These are phyloP conservation scores for Cuculus canorus DNA, from an alignment of 2,797 vertebrate genomes.

Conservation along the genomic window DNA sequence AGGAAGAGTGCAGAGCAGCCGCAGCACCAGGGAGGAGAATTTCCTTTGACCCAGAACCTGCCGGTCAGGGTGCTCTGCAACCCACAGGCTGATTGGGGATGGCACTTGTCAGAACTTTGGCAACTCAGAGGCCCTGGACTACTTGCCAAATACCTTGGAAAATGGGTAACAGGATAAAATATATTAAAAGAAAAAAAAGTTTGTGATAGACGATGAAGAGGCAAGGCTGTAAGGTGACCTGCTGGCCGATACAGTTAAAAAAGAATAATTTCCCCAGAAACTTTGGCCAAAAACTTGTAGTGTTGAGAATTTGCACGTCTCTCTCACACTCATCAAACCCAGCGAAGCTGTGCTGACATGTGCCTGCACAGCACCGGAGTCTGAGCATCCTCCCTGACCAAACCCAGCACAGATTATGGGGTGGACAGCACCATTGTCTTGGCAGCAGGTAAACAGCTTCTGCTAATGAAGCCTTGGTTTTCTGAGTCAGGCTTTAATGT, in stretches of 20 bases:
- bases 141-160: neutral
- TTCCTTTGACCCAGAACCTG: neutral
- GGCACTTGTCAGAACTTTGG: neutral
- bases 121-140: neutral
- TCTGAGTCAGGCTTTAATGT: neutral
- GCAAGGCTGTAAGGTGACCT: neutral
- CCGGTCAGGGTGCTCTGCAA: neutral
- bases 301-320: fast-evolving
- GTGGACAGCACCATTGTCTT: neutral
- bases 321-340: neutral
- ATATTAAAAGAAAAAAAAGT: neutral
- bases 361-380: fast-evolving
- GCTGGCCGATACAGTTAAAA: neutral
- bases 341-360: fast-evolving
- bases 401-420: neutral
- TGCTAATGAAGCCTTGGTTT: neutral
- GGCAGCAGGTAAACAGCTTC: neutral
- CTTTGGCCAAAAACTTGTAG: neutral
- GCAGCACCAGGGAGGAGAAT: neutral
- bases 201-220: neutral
- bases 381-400: neutral
- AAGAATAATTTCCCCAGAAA: neutral
- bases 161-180: neutral
- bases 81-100: neutral
- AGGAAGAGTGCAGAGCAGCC: neutral